A percentile compares a stretch with the other conserved stretches of the same genome.
Evolutionary conservation across 2,113 vertebrate species (phyloP).

Genomic region (Opisthocomus hoazin): DNA sequence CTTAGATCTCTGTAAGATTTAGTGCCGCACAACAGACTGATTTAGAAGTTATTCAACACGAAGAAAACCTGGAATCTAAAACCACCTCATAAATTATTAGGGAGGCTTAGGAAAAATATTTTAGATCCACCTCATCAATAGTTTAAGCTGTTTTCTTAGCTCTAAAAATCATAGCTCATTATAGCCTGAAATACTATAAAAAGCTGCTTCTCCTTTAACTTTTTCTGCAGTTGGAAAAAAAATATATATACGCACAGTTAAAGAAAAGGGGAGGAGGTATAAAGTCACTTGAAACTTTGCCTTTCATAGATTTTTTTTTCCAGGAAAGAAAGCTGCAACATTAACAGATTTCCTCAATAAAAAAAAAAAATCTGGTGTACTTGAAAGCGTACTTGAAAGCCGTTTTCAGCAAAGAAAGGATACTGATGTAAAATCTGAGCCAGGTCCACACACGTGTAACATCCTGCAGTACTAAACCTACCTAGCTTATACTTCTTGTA

Average conservation of each 20-base stretch:
- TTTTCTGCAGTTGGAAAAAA: not conserved
- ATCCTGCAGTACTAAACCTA: not conserved
- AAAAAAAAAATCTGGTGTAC: not conserved
- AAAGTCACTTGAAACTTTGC: not conserved
- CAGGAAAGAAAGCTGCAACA: not conserved
- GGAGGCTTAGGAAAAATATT: constrained; percentile 40
- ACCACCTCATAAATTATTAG: constrained; percentile 51
- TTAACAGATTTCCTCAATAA: not conserved
- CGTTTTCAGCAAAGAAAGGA: not conserved
- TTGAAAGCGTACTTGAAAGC: not conserved
- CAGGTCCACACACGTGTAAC: not conserved
- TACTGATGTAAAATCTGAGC: not conserved
- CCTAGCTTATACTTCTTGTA: not conserved
- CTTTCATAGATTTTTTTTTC: not conserved
- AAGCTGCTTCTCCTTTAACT: constrained; percentile 1
- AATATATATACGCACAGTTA: not conserved
- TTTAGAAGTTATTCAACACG: constrained; percentile 52
- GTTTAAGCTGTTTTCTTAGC: constrained; percentile 31
- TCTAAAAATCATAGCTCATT: constrained; percentile 48
- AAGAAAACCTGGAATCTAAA: constrained; percentile 55
- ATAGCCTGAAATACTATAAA: not conserved
- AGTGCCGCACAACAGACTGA: constrained; percentile 16
- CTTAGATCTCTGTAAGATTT: constrained; percentile 38
- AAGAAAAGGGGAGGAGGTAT: not conserved
- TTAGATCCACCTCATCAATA: constrained; percentile 38